Evolutionary conservation across 1,140 invertebrate genomes (phyloP).

Genomic region (Drosophila subpulchrella): DNA sequence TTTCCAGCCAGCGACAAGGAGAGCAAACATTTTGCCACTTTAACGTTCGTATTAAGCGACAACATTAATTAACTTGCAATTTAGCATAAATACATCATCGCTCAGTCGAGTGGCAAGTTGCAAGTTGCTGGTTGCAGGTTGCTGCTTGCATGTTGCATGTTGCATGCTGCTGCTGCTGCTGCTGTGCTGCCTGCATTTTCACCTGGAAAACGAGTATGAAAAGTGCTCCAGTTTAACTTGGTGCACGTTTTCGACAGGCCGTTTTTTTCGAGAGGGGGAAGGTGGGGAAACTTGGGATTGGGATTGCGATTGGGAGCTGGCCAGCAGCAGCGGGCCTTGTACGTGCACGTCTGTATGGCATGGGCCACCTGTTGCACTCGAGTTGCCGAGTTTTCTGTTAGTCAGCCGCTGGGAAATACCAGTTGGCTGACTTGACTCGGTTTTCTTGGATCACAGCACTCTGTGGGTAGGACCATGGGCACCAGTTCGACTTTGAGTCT

Average conservation of each 20-base stretch:
- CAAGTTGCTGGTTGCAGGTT: conserved; percentile 11
- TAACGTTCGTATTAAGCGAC: conserved; percentile 74
- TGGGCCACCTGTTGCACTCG: conserved; percentile 67
- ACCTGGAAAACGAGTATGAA: conserved; percentile 77
- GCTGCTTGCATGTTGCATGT: conserved; percentile 23
- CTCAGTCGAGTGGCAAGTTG: conserved; percentile 49
- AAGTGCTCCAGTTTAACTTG: conserved; percentile 81
- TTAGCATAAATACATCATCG: conserved; percentile 82
- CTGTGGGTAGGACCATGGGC: conserved; percentile 2
- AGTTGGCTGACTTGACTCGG: conserved; percentile 53
- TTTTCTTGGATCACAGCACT: conserved; percentile 40
- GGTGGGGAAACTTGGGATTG: conserved; percentile 1
- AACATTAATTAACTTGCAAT: conserved; percentile 79
- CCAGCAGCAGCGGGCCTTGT: conserved; percentile 48
- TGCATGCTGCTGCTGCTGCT: conserved; percentile 13
- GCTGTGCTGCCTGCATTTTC: conserved; percentile 50
- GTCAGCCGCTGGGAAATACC: conserved; percentile 80
- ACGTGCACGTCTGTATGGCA: conserved; percentile 35
- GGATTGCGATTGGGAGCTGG: conserved; percentile 13
- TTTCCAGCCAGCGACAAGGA: conserved; percentile 42
- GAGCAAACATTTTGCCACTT: conserved; percentile 71
- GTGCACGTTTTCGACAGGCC: conserved; percentile 72
- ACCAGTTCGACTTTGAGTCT: conserved; percentile 6
- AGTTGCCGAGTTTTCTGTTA: conserved; percentile 48
- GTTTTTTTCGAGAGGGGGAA: not conserved